Percentiles rank a stretch among this genome's conserved stretches.
Evolutionary conservation across 2,113 vertebrate genomes (phyloP).

Genomic region (Ramphastos sulfuratus): DNA sequence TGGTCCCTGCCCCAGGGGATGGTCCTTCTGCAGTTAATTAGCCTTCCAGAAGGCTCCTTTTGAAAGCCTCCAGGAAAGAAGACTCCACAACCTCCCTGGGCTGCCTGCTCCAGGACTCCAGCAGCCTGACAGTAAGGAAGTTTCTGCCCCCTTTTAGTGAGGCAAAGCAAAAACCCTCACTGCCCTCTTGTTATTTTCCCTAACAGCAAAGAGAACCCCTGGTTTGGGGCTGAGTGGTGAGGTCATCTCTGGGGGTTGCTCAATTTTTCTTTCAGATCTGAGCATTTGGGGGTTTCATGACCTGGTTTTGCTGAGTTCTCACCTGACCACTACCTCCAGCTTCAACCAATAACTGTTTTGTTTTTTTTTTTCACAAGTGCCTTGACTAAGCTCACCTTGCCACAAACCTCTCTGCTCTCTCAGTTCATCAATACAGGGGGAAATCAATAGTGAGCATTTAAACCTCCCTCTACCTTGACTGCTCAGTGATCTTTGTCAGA

Average conservation of each 20-base stretch:
- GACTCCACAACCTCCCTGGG: too few species aligned
- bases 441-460: neutral
- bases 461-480: neutral
- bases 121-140: too few species aligned
- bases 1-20: rapidly evolving
- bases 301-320: neutral
- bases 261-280: neutral
- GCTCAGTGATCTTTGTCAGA: neutral
- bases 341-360: neutral
- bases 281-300: neutral
- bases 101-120: too few species aligned
- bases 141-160: rapidly evolving
- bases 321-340: neutral
- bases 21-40: neutral
- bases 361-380: rapidly evolving
- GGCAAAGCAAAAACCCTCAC: neutral
- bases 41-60: neutral
- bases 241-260: neutral
- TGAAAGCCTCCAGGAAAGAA: too few species aligned
- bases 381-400: neutral
- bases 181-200: neutral
- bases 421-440: neutral
- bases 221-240: rapidly evolving
- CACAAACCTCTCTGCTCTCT: neutral
- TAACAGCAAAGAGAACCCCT: neutral